phyloP scores from a whole-genome alignment of 2,797 vertebrate species.

The Lerista edwardsae region DNA sequence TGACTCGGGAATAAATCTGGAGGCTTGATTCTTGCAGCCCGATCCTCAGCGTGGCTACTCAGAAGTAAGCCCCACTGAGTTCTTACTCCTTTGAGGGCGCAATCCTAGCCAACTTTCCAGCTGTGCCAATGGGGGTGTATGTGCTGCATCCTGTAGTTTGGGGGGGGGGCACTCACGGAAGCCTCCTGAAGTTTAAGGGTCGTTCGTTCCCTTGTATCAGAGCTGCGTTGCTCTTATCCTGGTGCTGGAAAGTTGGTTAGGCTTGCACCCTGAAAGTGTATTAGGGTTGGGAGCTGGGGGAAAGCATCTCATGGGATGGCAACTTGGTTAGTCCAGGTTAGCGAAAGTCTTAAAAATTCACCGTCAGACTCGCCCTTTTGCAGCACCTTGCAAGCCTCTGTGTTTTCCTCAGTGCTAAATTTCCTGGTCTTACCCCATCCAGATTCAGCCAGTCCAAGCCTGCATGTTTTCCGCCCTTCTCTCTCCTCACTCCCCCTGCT shows the following conservation, averaged over 20 bases:
- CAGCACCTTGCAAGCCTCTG: neutral
- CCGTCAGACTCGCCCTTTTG: neutral
- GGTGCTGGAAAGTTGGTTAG: too few relatives aligned
- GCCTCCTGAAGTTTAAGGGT: too few relatives aligned
- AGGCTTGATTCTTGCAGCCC: too few relatives aligned
- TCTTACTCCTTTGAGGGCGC: too few relatives aligned
- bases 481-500: neutral
- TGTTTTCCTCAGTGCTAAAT: neutral
- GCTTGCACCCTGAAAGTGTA: too few relatives aligned
- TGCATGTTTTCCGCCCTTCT: neutral
- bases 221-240: too few relatives aligned
- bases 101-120: too few relatives aligned
- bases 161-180: too few relatives aligned
- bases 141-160: too few relatives aligned
- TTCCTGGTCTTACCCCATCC: neutral
- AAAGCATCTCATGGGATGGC: neutral
- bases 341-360: neutral
- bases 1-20: neutral
- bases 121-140: too few relatives aligned
- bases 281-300: too few relatives aligned
- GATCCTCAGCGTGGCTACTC: neutral
- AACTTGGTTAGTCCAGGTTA: neutral
- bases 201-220: too few relatives aligned
- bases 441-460: slow-evolving; percentile 18
- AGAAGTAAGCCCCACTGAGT: neutral